phyloP scores from a whole-genome alignment of 2,113 vertebrate species.

The Jaculus jaculus region DNA sequence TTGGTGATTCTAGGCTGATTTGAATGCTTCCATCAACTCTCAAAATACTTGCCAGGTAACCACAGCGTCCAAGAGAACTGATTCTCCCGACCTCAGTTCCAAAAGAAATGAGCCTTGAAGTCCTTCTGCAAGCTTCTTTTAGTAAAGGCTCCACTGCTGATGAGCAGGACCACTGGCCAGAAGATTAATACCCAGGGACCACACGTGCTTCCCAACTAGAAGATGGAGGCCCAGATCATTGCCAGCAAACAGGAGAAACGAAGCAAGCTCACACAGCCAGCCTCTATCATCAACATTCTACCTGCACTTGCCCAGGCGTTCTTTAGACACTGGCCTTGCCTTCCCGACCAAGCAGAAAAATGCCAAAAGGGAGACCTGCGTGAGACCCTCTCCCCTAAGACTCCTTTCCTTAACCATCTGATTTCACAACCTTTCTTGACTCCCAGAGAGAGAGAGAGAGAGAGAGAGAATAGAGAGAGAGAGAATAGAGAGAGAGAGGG shows the following conservation, averaged over 20 bases:
- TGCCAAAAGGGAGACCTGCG: neutral
- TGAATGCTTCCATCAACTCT: constrained; percentile 19
- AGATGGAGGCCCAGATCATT: neutral
- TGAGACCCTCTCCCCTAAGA: neutral
- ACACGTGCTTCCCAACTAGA: neutral
- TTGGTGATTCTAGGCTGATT: constrained; percentile 36
- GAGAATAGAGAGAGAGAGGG: neutral
- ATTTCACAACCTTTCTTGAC: neutral
- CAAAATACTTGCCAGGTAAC: neutral
- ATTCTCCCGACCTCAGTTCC: neutral
- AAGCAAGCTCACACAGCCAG: neutral
- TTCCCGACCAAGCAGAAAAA: neutral
- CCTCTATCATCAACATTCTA: neutral
- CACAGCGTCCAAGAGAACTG: neutral
- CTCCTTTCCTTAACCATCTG: neutral
- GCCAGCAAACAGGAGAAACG: neutral
- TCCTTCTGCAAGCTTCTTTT: neutral
- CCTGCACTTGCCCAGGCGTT: neutral
- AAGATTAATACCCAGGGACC: neutral
- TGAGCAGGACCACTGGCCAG: neutral
- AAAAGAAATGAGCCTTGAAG: neutral
- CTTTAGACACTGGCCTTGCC: neutral
- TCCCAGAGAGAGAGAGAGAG: neutral
- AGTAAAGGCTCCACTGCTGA: neutral
- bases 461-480: neutral